A percentile compares a stretch with the other conserved stretches of the same genome.
Conservation (phyloP, 2,113 vertebrate species). For the Ellobius talpinus region DNA sequence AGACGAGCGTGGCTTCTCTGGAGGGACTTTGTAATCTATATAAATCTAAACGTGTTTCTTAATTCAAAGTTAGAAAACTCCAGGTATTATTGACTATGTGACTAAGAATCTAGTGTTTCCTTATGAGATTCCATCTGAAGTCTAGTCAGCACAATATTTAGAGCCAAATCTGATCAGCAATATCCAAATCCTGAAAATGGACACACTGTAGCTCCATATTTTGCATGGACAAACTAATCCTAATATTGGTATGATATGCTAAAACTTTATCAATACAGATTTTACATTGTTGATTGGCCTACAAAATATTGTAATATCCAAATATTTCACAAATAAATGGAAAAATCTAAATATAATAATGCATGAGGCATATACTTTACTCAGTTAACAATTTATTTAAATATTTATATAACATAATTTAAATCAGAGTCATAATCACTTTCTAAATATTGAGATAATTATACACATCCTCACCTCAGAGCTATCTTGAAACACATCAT, state of each 20-base stretch:
- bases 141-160: background rate
- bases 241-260: background rate
- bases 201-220: background rate
- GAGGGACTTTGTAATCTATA: background rate
- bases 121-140: background rate
- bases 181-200: background rate
- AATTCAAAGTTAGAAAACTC: background rate
- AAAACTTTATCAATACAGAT: background rate
- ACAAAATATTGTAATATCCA: background rate
- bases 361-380: background rate
- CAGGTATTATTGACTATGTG: background rate
- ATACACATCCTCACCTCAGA: rapidly evolving
- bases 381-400: background rate
- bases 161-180: no score
- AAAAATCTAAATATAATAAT: background rate
- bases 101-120: background rate
- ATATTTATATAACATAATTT: background rate
- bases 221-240: background rate
- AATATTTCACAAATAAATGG: background rate
- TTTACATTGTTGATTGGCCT: background rate
- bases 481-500: background rate
- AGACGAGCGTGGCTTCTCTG: background rate
- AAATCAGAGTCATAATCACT: background rate
- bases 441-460: background rate
- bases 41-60: background rate